phyloP scores from a whole-genome alignment of 2,797 vertebrate species.

The Prunella strophiata region DNA sequence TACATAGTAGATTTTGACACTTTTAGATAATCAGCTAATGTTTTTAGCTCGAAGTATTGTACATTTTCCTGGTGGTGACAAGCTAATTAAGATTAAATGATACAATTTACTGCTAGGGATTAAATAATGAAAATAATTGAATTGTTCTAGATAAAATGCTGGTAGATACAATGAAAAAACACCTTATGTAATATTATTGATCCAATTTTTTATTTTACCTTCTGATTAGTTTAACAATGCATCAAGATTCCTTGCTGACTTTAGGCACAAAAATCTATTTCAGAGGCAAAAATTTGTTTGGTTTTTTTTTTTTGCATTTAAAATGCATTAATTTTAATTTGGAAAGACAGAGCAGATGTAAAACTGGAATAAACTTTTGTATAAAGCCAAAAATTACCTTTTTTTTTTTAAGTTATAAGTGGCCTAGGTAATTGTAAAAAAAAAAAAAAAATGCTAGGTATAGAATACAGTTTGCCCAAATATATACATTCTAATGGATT shows the following conservation, averaged over 20 bases:
- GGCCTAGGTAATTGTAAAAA: not conserved
- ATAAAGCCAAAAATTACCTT: not conserved
- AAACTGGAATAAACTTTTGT: not conserved
- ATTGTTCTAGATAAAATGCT: not conserved
- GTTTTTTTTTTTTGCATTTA: not conserved
- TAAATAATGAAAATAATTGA: slow-evolving; percentile 6
- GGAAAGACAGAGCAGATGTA: not conserved
- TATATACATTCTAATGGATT: not conserved
- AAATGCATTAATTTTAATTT: not conserved
- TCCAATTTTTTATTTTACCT: not conserved
- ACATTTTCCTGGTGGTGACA: not conserved
- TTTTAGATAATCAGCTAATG: not conserved
- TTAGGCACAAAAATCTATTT: not conserved
- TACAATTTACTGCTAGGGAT: not conserved
- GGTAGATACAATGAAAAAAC: not conserved
- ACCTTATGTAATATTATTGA: not conserved
- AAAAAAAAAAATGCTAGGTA: not conserved
- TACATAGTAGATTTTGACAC: not conserved
- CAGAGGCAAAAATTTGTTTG: not conserved
- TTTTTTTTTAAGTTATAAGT: not conserved
- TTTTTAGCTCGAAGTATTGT: not conserved
- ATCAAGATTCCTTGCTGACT: not conserved
- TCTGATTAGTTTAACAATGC: not conserved
- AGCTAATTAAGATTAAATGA: not conserved
- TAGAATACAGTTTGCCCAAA: not conserved